These are phyloP conservation scores for Ceratina japonica DNA, from an alignment of 1,140 invertebrate species.

Conservation along the genomic window DNA sequence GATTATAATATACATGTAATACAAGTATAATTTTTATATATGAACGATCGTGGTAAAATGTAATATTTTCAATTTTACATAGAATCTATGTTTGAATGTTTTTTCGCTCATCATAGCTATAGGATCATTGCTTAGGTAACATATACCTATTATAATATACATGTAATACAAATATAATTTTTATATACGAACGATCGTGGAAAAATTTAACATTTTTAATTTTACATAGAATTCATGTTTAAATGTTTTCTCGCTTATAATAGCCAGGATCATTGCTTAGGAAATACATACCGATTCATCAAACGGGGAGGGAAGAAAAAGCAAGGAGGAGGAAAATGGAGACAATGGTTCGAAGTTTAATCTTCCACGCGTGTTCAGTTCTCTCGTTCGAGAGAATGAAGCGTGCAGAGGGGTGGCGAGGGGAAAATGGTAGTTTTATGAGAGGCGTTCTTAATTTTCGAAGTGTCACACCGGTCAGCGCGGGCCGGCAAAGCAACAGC, in stretches of 20 bases:
- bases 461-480: conserved; percentile 42
- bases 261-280: conserved; percentile 8
- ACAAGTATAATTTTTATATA: too few relatives aligned
- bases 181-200: too few relatives aligned
- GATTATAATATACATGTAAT: too few relatives aligned
- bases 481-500: conserved; percentile 38
- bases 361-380: conserved; percentile 13
- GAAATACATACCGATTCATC: conserved; percentile 11
- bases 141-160: too few relatives aligned
- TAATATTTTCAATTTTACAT: too few relatives aligned
- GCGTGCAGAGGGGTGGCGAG: neutral
- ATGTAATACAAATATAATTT: too few relatives aligned
- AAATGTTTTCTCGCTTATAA: neutral
- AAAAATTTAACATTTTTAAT: neutral
- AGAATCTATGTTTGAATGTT: too few relatives aligned
- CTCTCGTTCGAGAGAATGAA: conserved; percentile 3
- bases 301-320: neutral
- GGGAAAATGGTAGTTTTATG: conserved; percentile 27
- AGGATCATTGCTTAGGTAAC: too few relatives aligned
- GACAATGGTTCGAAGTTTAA: conserved; percentile 32
- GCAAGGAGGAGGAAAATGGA: neutral
- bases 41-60: too few relatives aligned
- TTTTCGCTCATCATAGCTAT: too few relatives aligned
- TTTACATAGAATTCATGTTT: neutral
- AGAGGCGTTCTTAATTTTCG: conserved; percentile 52